A percentile compares a stretch with the other conserved stretches of the same genome.
Conservation (phyloP, 64 coral and sea anemone genomes). For the Astreopora myriophthalma region DNA sequence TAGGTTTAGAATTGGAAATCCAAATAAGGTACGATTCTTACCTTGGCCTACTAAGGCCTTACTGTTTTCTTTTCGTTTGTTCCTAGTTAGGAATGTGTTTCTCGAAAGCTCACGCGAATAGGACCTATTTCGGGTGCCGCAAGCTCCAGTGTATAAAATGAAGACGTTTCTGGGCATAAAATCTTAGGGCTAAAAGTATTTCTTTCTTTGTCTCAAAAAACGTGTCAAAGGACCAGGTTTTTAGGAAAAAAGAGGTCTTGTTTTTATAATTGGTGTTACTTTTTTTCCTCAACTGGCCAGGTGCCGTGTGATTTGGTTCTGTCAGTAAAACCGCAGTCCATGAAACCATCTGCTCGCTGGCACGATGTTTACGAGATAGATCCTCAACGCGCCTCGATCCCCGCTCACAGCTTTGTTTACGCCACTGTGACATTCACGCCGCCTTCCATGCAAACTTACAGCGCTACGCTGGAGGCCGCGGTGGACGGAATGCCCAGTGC, state of each 20-base stretch:
- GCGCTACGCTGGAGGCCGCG: slow-evolving; percentile 88
- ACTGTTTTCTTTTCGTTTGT: neutral
- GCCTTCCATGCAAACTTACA: slow-evolving; percentile 94
- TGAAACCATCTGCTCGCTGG: slow-evolving; percentile 91
- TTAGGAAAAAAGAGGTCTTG: too few relatives aligned
- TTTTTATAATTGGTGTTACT: too few relatives aligned
- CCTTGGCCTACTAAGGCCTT: neutral
- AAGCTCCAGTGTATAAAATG: too few relatives aligned
- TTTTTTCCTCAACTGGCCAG: slow-evolving; percentile 18
- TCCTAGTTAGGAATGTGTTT: too few relatives aligned
- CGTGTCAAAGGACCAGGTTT: too few relatives aligned
- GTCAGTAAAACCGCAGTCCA: slow-evolving; percentile 95
- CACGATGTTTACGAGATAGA: slow-evolving; percentile 96
- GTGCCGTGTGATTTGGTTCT: slow-evolving; percentile 94
- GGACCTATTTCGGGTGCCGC: too few relatives aligned
- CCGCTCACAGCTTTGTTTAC: slow-evolving; percentile 88
- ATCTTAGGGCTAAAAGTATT: too few relatives aligned
- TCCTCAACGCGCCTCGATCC: slow-evolving; percentile 88
- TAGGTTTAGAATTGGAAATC: slow-evolving; percentile 91
- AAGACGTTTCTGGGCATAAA: too few relatives aligned
- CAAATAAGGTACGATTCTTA: slow-evolving; percentile 76
- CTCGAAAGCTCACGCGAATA: too few relatives aligned
- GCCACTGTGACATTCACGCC: slow-evolving; percentile 84
- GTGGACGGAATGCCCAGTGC: slow-evolving; percentile 92
- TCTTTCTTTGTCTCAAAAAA: too few relatives aligned